Conservation (phyloP, 2,797 vertebrate genomes). For the Mormyrus hasselquistii region DNA sequence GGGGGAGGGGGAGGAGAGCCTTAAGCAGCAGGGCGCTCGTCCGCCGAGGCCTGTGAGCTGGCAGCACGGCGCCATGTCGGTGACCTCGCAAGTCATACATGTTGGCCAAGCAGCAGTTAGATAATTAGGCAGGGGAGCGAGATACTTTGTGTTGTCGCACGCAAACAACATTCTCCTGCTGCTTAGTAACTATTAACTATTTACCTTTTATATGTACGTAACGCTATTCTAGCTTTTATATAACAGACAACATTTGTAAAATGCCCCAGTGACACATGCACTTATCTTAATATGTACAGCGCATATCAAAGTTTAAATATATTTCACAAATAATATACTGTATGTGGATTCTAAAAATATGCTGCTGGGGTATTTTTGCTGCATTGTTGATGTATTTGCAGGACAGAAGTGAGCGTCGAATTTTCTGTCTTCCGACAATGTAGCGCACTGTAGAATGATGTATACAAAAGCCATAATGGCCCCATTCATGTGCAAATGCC, state of each 20-base stretch:
- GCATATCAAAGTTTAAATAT: background rate
- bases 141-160: background rate
- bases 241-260: background rate
- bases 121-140: background rate
- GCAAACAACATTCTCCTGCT: background rate
- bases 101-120: background rate
- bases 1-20: background rate
- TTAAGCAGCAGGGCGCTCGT: background rate
- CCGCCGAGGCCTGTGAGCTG: background rate
- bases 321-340: background rate
- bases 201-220: background rate
- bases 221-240: background rate
- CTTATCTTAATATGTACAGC: background rate
- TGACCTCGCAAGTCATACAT: background rate
- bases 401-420: conserved; percentile 62
- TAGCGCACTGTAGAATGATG: conserved; percentile 71
- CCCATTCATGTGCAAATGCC: conserved; percentile 74
- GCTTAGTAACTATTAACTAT: background rate
- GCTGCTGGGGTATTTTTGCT: background rate
- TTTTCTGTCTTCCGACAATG: conserved; percentile 65
- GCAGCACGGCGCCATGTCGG: background rate
- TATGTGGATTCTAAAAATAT: background rate
- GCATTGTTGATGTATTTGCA: conserved; percentile 75
- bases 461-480: conserved; percentile 69
- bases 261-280: background rate